Evolutionary conservation across 2,113 vertebrate species (phyloP).

Genomic region (Pitta sordida): DNA sequence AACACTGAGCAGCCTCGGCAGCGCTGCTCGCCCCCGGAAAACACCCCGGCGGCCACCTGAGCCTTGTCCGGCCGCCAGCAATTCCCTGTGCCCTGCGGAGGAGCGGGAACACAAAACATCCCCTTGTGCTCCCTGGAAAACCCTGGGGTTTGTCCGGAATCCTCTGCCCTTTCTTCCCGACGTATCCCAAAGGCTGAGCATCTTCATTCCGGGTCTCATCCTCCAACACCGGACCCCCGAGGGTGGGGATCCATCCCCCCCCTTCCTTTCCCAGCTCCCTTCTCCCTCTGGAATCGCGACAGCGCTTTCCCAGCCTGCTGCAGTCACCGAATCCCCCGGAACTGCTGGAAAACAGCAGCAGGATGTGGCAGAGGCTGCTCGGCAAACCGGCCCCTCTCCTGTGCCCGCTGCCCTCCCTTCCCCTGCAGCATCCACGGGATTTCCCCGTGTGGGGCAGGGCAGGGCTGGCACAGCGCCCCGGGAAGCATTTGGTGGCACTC

Average conservation of each 20-base stretch:
- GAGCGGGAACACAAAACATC: not conserved
- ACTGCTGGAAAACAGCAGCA: not conserved
- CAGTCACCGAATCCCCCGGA: not conserved
- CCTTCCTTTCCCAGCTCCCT: not conserved
- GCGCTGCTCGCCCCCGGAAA: not conserved
- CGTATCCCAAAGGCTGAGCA: not conserved
- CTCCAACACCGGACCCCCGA: fast-evolving
- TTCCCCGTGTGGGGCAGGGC: not conserved
- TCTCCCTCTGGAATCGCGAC: not conserved
- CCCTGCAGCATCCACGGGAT: slow-evolving; percentile 11
- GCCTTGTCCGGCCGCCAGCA: not conserved
- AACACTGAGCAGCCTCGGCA: not conserved
- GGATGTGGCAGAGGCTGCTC: not conserved
- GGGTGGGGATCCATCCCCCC: not conserved
- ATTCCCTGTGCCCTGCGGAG: not conserved
- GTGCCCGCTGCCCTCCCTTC: not conserved
- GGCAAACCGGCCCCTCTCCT: not conserved
- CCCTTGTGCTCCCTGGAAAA: not conserved
- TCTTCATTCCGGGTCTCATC: not conserved
- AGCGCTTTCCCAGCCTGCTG: not conserved
- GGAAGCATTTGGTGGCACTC: not conserved
- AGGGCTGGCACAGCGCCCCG: not conserved
- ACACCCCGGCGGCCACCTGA: not conserved
- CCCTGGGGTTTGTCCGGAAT: fast-evolving
- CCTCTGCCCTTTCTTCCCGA: not conserved